phyloP scores from a whole-genome alignment of 2,888 invertebrate genomes.

The Oasisia sp. region DNA sequence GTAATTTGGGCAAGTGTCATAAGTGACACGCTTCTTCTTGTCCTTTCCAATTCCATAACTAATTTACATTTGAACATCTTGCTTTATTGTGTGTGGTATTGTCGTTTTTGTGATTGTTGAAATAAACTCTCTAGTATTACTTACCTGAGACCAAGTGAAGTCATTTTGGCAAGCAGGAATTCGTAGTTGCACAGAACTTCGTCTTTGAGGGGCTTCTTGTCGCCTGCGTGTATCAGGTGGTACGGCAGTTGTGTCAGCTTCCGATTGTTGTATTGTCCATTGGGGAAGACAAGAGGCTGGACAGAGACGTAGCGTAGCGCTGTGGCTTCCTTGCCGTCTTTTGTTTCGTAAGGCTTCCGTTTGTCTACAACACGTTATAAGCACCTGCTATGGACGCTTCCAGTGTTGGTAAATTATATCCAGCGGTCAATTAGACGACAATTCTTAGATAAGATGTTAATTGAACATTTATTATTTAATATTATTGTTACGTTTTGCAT shows the following conservation, averaged over 20 bases:
- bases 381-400: neutral
- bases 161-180: constrained; percentile 51
- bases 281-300: constrained; percentile 52
- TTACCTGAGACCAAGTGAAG: constrained; percentile 48
- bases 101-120: no score
- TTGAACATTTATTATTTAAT: no score
- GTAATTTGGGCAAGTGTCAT: no score
- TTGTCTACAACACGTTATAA: constrained; percentile 43
- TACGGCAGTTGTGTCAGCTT: constrained; percentile 56
- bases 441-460: no score
- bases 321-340: constrained; percentile 40
- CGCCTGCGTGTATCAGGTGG: constrained; percentile 47
- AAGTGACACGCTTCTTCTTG: no score
- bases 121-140: no score
- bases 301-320: constrained; percentile 50
- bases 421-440: neutral
- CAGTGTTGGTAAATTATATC: neutral
- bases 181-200: constrained; percentile 54
- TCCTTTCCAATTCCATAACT: no score
- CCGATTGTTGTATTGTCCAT: constrained; percentile 50
- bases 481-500: no score
- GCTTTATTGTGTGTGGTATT: no score
- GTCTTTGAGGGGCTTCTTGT: constrained; percentile 45
- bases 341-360: constrained; percentile 51
- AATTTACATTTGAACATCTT: no score